Evolutionary conservation across 2,113 vertebrate genomes (phyloP), one percentile per base, ranked within the genome.

Genomic region (Accipiter cooperii): DNA sequence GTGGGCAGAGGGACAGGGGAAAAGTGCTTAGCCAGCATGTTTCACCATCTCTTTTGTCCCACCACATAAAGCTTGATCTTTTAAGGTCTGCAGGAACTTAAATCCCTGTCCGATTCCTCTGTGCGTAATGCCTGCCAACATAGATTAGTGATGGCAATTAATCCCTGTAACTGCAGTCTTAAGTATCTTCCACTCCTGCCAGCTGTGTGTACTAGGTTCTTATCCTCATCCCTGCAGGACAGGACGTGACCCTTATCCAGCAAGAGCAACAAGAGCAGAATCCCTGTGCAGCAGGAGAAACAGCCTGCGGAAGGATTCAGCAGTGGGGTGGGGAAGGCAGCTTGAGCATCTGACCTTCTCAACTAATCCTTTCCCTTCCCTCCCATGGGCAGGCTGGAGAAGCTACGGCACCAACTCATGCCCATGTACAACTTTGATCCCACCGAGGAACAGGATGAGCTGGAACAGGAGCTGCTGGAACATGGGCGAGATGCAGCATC

Each of bases 351-450:
- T 75, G 61, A 63, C 51, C 49, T 76, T 65, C 51, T 40, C 84
- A 81, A 7, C 8, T 44, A 84, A 17, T 10, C 11, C 58, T 91
- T 55, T 84, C 69, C 64, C 88, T 78, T 89, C 82, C 74, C 63
- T 87, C 61, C 54, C 13, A 2, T 0, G 70, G n/a, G n/a, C 95
- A 99, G 99, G 97, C 80, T 99, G 98, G 99, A 99, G 98, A 99
- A 99, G 93, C 97, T 99, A 10, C 98, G 99, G 90, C 99, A 99
- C 97, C 99, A 99, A 98, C 99, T 99, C 70, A 99, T 99, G 99
- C 99, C 99, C 82, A 99, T 99, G 99, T 99, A 99, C 97, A 99
- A 98, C 98, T 99, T 99, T 52, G 99, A 99, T 96, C 99, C 99
- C 46, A 99, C 99, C 0, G 99, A 99, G 96, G 99, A 99, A 29